Conservation (phyloP, 2,113 vertebrate genomes). For the Chitala chitala region DNA sequence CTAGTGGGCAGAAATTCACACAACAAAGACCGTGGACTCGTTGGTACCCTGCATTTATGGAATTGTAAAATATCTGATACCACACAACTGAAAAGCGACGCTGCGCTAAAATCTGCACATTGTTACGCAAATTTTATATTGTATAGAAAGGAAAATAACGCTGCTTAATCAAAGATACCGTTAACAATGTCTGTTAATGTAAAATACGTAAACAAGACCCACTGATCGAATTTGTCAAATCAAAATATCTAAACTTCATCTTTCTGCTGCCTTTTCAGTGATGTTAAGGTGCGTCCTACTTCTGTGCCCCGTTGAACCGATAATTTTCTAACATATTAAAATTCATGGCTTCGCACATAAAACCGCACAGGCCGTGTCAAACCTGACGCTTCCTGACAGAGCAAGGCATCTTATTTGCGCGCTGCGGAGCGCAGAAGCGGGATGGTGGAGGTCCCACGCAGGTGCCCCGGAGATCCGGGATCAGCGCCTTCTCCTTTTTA, state of each 20-base stretch:
- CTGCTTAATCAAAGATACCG: not conserved
- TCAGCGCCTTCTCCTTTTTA: conserved; percentile 27
- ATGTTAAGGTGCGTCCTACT: conserved; percentile 5
- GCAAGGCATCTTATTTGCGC: not conserved
- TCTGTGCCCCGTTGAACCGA: not conserved
- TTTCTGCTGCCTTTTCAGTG: not conserved
- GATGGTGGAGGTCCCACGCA: not conserved
- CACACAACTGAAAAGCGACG: conserved; percentile 2
- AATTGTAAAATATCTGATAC: conserved; percentile 23
- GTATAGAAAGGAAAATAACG: not conserved
- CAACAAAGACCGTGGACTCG: conserved; percentile 44
- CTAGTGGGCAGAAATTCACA: conserved; percentile 50
- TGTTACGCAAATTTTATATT: not conserved
- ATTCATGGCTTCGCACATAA: too few relatives aligned
- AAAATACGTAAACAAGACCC: not conserved
- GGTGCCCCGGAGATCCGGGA: conserved; percentile 3
- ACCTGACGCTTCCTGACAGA: too few relatives aligned
- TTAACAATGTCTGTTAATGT: not conserved
- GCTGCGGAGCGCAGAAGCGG: conserved; percentile 36
- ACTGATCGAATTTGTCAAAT: not conserved
- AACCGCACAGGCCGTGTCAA: too few relatives aligned
- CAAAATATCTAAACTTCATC: not conserved
- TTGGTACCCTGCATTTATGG: conserved; percentile 51
- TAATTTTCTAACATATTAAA: too few relatives aligned
- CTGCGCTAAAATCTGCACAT: not conserved